Evolutionary conservation across 2,797 vertebrate species (phyloP).

Genomic region (Pantherophis vulpinus): DNA sequence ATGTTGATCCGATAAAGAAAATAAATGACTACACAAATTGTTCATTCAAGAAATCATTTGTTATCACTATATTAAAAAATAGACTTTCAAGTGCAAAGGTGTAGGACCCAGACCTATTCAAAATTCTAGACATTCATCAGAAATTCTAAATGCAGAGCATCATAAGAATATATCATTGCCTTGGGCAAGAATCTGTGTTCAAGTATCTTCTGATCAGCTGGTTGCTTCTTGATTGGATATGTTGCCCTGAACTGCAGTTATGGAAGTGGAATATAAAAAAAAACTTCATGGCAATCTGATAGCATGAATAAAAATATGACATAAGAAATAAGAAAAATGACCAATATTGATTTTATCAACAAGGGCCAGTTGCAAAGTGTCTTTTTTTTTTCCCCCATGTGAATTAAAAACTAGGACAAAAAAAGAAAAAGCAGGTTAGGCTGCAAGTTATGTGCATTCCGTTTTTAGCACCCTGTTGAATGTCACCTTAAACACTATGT

Average conservation of each 20-base stretch:
- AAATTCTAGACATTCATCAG: not conserved
- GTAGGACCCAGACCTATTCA: not conserved
- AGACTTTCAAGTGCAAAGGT: not conserved
- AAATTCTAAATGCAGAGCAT: not conserved
- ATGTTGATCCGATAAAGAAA: not conserved
- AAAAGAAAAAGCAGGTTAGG: not conserved
- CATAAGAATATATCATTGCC: not conserved
- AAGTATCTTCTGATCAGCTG: not conserved
- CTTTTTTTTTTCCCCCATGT: not conserved
- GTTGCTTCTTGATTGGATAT: not conserved
- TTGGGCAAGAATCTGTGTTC: not conserved
- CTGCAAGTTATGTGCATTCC: not conserved
- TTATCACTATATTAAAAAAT: not conserved
- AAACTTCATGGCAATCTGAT: not conserved
- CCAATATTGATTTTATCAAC: not conserved
- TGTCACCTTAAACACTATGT: not conserved
- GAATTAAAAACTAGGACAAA: not conserved
- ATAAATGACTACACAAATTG: not conserved
- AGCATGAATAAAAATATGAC: not conserved
- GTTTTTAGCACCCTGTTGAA: not conserved
- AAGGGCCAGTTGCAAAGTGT: not conserved
- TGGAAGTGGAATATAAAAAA: not conserved
- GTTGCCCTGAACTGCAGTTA: not conserved
- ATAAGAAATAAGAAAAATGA: not conserved
- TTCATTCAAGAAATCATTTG: constrained; percentile 8